Percentiles rank a stretch among this genome's conserved stretches.
Conservation (phyloP, 2,888 invertebrate genomes). For the Diachrysia chrysitis region DNA sequence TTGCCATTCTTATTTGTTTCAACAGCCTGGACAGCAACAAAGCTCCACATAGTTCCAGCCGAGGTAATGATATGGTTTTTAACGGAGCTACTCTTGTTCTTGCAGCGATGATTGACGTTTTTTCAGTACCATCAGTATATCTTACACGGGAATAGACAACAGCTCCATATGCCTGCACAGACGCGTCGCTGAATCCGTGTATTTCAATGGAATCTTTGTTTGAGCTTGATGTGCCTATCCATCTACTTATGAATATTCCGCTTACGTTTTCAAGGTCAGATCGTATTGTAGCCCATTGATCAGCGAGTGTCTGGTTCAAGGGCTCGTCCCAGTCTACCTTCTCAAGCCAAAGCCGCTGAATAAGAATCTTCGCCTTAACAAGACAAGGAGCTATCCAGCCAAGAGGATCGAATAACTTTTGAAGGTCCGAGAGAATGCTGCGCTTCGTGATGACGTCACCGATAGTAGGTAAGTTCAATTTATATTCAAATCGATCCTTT, state of each 20-base stretch:
- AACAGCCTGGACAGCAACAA: conserved; percentile 9
- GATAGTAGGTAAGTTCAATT: not conserved
- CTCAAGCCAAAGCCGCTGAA: conserved; percentile 42
- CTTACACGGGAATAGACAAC: not conserved
- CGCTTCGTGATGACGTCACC: conserved; percentile 22
- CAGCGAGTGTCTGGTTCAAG: conserved; percentile 9
- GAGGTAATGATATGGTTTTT: conserved; percentile 13
- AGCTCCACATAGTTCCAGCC: conserved; percentile 17
- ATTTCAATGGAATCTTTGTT: conserved; percentile 6
- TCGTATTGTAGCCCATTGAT: conserved; percentile 31
- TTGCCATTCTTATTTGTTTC: conserved; percentile 3
- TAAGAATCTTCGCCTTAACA: conserved; percentile 31
- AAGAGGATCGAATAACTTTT: conserved; percentile 35
- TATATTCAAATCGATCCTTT: conserved; percentile 15
- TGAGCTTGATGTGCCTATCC: not conserved
- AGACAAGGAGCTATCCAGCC: conserved; percentile 37
- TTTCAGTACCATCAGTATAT: not conserved
- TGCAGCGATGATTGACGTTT: conserved; percentile 1
- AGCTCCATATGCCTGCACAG: conserved; percentile 12
- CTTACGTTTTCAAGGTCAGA: conserved; percentile 28
- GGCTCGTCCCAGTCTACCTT: conserved; percentile 37
- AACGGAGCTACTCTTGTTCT: conserved; percentile 21
- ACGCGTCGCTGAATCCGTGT: conserved; percentile 16
- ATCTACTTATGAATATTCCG: conserved; percentile 3
- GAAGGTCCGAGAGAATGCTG: conserved; percentile 29